Conservation (phyloP, 2,888 invertebrate species). For the Drosophila neutralis region DNA sequence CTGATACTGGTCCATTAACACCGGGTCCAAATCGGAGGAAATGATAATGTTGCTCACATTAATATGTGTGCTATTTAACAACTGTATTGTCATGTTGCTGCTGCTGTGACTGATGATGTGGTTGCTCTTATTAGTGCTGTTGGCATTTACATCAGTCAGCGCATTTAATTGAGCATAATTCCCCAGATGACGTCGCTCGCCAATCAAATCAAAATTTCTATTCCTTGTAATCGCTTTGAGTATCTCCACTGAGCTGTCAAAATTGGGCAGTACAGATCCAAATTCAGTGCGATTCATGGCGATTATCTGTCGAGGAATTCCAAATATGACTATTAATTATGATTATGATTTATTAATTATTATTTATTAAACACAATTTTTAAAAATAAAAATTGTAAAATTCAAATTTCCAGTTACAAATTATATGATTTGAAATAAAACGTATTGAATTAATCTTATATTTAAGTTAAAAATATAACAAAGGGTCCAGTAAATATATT, state of each 20-base stretch:
- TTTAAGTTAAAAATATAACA: background rate
- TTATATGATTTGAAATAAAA: background rate
- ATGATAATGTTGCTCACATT: conserved; percentile 39
- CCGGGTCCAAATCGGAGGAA: conserved; percentile 61
- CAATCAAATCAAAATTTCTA: conserved; percentile 44
- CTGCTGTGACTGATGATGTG: conserved; percentile 16
- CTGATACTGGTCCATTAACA: conserved; percentile 86
- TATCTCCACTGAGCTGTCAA: conserved; percentile 44
- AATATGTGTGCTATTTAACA: conserved; percentile 27
- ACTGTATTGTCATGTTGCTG: conserved; percentile 23
- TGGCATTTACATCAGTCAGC: conserved; percentile 9
- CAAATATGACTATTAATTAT: background rate
- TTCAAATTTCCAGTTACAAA: background rate
- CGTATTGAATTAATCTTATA: background rate
- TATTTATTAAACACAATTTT: background rate
- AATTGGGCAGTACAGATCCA: conserved; percentile 17
- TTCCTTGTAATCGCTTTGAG: conserved; percentile 47
- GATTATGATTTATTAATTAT: background rate
- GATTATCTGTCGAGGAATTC: conserved; percentile 58
- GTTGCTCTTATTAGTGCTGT: background rate
- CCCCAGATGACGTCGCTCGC: conserved; percentile 42
- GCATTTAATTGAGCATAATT: conserved; percentile 29
- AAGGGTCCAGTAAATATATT: background rate
- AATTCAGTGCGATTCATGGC: conserved; percentile 71
- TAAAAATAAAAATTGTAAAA: conserved; percentile 1